phyloP scores from a whole-genome alignment of 2,113 vertebrate genomes.

The Oceanodroma tethys region DNA sequence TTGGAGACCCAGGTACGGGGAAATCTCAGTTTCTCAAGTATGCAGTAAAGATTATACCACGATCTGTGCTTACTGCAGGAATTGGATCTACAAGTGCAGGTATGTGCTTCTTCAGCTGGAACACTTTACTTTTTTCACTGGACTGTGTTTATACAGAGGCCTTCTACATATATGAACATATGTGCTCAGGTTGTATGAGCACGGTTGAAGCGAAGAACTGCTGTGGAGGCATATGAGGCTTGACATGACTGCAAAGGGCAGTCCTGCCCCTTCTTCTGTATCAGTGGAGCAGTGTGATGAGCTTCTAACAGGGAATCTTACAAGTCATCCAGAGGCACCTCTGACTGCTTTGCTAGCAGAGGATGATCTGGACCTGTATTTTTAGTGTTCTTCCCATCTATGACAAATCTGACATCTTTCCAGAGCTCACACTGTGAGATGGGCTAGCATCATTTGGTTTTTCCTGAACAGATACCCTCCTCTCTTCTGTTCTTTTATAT shows the following conservation, averaged over 20 bases:
- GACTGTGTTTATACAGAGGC: neutral
- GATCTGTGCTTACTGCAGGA: conserved; percentile 93
- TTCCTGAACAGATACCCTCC: neutral
- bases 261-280: neutral
- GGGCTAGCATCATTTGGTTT: neutral
- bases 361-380: neutral
- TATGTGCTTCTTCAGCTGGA: conserved; percentile 41
- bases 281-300: neutral
- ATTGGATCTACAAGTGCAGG: conserved; percentile 97
- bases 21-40: conserved; percentile 99
- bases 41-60: conserved; percentile 91
- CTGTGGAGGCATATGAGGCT: neutral
- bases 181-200: neutral
- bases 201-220: neutral
- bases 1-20: conserved; percentile 95
- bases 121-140: neutral
- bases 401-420: neutral
- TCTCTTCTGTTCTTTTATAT: neutral
- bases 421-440: neutral
- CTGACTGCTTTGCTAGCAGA: neutral
- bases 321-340: neutral
- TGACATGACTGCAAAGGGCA: neutral
- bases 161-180: neutral
- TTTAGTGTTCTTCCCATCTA: neutral
- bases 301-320: neutral